Evolutionary conservation across 2,113 vertebrate species (phyloP).

Genomic region (Lagopus muta): DNA sequence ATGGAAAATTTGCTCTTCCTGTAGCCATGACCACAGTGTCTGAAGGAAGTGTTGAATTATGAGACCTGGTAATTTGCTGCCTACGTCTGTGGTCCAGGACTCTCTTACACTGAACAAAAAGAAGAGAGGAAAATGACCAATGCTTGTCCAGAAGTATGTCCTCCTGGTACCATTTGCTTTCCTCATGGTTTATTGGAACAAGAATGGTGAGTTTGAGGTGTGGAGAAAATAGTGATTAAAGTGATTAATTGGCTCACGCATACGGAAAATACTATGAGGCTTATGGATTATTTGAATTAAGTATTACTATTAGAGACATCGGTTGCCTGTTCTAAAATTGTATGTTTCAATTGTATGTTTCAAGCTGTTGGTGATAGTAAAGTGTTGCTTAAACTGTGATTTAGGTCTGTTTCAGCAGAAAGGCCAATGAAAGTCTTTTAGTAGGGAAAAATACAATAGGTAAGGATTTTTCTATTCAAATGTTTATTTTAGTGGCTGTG

Average conservation of each 20-base stretch:
- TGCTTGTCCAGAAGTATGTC: not conserved
- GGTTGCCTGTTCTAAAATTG: not conserved
- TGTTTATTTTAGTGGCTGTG: not conserved
- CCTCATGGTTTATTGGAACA: not conserved
- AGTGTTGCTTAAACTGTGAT: not conserved
- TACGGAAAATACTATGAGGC: not conserved
- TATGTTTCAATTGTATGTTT: not conserved
- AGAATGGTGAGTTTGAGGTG: not conserved
- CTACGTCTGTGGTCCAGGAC: not conserved
- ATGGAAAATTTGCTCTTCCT: not conserved
- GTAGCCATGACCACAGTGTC: not conserved
- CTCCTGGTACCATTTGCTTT: fast-evolving
- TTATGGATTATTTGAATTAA: not conserved
- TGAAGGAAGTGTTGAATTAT: not conserved
- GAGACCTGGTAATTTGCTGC: slow-evolving; percentile 24
- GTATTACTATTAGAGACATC: slow-evolving; percentile 1
- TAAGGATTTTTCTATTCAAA: not conserved
- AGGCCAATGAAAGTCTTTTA: not conserved
- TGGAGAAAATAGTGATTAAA: not conserved
- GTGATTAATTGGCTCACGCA: not conserved
- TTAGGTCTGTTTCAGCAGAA: not conserved
- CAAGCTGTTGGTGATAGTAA: not conserved
- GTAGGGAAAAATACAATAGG: not conserved
- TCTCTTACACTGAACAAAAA: not conserved
- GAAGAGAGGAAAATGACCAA: not conserved